A percentile compares a stretch with the other conserved stretches of the same genome.
Conservation (phyloP, 2,797 vertebrate species). For the Numenius phaeopus region DNA sequence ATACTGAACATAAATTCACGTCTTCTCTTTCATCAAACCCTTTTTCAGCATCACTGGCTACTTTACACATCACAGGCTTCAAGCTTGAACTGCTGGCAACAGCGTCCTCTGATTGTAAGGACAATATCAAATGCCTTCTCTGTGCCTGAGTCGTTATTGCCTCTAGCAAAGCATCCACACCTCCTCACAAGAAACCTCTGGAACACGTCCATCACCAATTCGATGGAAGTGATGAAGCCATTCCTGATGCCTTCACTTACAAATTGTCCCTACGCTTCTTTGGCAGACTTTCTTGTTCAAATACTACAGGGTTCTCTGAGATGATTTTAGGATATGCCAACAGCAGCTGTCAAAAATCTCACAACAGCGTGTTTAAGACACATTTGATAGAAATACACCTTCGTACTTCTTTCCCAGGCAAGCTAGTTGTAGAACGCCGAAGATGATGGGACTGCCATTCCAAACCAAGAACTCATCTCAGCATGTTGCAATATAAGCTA, state of each 20-base stretch:
- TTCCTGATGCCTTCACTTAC: background rate
- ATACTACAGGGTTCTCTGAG: background rate
- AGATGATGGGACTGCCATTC: background rate
- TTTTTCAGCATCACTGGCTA: background rate
- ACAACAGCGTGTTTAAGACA: background rate
- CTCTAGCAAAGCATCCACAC: background rate
- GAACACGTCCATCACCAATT: background rate
- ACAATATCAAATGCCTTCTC: background rate
- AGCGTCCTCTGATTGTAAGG: background rate
- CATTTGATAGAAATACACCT: background rate
- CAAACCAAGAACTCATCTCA: background rate
- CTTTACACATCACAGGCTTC: background rate
- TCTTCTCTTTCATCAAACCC: background rate
- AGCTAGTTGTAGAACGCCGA: background rate
- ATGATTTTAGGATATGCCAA: background rate
- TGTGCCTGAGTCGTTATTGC: fast-evolving
- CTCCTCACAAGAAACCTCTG: background rate
- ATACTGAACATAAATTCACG: background rate
- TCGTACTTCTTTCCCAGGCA: background rate
- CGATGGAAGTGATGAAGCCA: background rate
- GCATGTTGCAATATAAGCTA: background rate
- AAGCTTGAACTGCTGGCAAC: background rate
- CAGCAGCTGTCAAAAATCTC: background rate
- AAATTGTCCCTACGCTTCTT: background rate
- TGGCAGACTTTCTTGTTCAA: background rate